Evolutionary conservation across 2,797 vertebrate genomes (phyloP), one percentile per base, ranked within the genome.

Genomic region (Holocentrus rufus): DNA sequence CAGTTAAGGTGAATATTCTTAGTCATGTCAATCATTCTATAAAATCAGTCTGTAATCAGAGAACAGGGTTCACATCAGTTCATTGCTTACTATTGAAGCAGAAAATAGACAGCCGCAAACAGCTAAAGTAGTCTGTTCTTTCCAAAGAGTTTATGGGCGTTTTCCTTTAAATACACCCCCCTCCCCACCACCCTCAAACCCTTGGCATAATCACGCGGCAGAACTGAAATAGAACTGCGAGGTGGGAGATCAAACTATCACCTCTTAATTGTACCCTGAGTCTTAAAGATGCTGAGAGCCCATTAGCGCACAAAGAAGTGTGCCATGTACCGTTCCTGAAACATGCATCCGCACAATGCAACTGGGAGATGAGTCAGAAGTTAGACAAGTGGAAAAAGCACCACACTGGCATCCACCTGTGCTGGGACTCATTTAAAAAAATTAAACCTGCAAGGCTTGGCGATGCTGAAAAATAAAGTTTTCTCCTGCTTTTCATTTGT

Each of bases 181-280:
- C 20, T 88, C 85, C 79, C 87, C 91, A 89, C 86, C 76, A 44
- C 83, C 36, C 87, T 73, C 76, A 83, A 89, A 83, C 87, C 85
- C 89, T 86, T 72, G 71, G 84, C 86, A 91, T 79, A 87, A 92
- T 92, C 91, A 92, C 83, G 62, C 86, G 25, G 82, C 82, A 73
- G 87, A 79, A 89, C 88, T 78, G 89, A 92, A 93, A 93, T 93
- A 93, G 92, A 90, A 87, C 83, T 80, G 88, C 58, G 84, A 93
- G 91, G 93, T 92, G 93, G 89, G 89, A 92, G 91, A 92, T 89
- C 91, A 92, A 91, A 91, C 90, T 91, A 89, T 91, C 92, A 92
- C 92, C 92, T 93, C 92, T 90, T 93, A 93, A 92, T 93, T 92
- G 90, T 92, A 91, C 88, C 90, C 87, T 11, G 83, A 90, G 88